phyloP scores from a whole-genome alignment of 2,113 vertebrate genomes.

The Labrus mixtus region DNA sequence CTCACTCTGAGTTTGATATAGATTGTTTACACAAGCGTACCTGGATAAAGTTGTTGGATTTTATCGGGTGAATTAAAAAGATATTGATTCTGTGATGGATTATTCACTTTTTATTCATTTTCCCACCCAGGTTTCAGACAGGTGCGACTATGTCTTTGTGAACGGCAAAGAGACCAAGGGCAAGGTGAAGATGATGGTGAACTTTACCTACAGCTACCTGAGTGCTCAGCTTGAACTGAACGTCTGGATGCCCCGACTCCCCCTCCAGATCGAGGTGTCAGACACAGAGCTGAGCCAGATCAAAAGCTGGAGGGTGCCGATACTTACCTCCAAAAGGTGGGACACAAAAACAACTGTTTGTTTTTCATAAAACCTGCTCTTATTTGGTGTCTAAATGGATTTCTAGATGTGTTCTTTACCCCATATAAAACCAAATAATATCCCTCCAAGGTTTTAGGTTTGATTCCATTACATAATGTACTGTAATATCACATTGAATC shows the following conservation, averaged over 20 bases:
- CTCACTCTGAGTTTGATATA: constrained; percentile 40
- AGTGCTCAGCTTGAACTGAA: constrained; percentile 89
- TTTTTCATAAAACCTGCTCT: constrained; percentile 1
- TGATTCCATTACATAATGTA: constrained; percentile 61
- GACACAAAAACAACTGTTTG: constrained; percentile 25
- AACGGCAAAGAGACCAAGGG: constrained; percentile 95
- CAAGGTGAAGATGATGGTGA: constrained; percentile 87
- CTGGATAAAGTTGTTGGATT: constrained; percentile 26
- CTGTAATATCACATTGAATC: constrained; percentile 60
- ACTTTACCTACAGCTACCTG: constrained; percentile 95
- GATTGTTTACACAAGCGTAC: constrained; percentile 43
- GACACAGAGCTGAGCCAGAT: constrained; percentile 95
- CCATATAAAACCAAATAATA: constrained; percentile 37
- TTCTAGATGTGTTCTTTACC: constrained; percentile 1
- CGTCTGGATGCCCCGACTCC: constrained; percentile 93
- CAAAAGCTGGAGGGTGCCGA: constrained; percentile 94
- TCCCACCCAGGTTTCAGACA: constrained; percentile 90
- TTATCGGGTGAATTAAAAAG: constrained; percentile 28
- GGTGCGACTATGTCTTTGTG: constrained; percentile 94
- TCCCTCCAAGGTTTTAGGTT: constrained; percentile 48
- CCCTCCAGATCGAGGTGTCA: constrained; percentile 93
- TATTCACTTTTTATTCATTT: constrained; percentile 8
- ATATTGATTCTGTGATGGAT: constrained; percentile 4
- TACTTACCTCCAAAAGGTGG: constrained; percentile 90
- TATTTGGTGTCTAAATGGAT: constrained; percentile 16